phyloP scores from a whole-genome alignment of 1,140 invertebrate genomes.

The Zophobas atratus region DNA sequence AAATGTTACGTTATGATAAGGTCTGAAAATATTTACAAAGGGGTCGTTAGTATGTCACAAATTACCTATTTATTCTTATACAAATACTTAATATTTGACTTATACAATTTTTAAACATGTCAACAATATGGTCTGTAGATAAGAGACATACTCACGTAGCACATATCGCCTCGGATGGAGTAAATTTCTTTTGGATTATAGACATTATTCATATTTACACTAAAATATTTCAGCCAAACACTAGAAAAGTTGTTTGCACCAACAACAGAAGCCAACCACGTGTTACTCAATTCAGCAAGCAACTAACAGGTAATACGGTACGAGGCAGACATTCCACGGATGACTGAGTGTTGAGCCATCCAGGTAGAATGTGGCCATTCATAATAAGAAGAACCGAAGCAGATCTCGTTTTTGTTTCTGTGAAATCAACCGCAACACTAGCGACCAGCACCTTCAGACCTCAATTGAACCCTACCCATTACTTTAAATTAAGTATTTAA shows the following conservation, averaged over 20 bases:
- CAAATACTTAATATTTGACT: neutral
- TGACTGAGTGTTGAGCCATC: constrained; percentile 5
- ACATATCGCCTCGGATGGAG: constrained; percentile 54
- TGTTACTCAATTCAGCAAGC: constrained; percentile 1
- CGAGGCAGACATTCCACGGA: neutral
- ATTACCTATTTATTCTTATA: too few relatives aligned
- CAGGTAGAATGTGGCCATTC: constrained; percentile 12
- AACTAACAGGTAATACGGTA: constrained; percentile 20
- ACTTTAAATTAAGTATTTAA: constrained; percentile 29
- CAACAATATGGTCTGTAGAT: neutral
- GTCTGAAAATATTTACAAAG: too few relatives aligned
- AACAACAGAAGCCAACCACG: constrained; percentile 29
- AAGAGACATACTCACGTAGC: constrained; percentile 58
- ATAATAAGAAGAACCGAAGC: constrained; percentile 22
- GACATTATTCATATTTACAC: constrained; percentile 51
- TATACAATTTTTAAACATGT: too few relatives aligned
- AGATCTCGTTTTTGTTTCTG: constrained; percentile 26
- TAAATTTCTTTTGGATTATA: constrained; percentile 54
- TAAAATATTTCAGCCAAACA: constrained; percentile 11
- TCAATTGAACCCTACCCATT: constrained; percentile 41
- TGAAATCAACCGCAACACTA: constrained; percentile 33
- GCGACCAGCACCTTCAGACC: constrained; percentile 31
- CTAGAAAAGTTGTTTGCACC: constrained; percentile 7
- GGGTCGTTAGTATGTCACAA: too few relatives aligned
- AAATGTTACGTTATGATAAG: too few relatives aligned